Percentiles rank a stretch among this genome's conserved stretches.
Conservation (phyloP, 2,113 vertebrate species). For the Clarias batrachus region DNA sequence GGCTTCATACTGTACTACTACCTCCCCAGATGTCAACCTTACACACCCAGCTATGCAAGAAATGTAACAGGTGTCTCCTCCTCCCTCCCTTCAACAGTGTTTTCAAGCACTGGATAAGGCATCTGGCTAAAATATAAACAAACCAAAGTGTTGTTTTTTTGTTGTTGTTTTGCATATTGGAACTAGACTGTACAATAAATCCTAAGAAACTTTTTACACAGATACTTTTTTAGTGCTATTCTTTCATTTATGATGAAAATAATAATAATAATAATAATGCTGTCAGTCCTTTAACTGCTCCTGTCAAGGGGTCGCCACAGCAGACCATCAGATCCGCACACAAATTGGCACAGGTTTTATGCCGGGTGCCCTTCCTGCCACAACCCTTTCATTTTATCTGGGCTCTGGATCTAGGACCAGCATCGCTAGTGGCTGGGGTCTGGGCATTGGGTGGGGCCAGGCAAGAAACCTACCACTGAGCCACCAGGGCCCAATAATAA, state of each 20-base stretch:
- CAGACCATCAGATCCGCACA: too few species aligned
- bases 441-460: too few species aligned
- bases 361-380: too few species aligned
- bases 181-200: neutral
- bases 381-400: too few species aligned
- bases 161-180: neutral
- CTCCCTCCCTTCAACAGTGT: conserved; percentile 14
- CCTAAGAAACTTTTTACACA: neutral
- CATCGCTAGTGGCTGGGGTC: too few species aligned
- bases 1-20: conserved; percentile 43
- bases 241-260: neutral
- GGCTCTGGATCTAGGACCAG: too few species aligned
- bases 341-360: too few species aligned
- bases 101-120: conserved; percentile 17
- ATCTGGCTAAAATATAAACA: conserved; percentile 40
- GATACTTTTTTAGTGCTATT: neutral
- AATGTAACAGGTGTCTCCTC: conserved; percentile 49
- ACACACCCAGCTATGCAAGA: conserved; percentile 59
- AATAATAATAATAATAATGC: too few species aligned
- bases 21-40: conserved; percentile 54
- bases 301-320: too few species aligned
- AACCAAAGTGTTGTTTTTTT: neutral
- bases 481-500: too few species aligned
- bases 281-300: too few species aligned
- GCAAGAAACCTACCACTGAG: too few species aligned